These are phyloP conservation scores for Clarias macrocephalus DNA, from an alignment of 2,113 vertebrate species.

Conservation along the genomic window DNA sequence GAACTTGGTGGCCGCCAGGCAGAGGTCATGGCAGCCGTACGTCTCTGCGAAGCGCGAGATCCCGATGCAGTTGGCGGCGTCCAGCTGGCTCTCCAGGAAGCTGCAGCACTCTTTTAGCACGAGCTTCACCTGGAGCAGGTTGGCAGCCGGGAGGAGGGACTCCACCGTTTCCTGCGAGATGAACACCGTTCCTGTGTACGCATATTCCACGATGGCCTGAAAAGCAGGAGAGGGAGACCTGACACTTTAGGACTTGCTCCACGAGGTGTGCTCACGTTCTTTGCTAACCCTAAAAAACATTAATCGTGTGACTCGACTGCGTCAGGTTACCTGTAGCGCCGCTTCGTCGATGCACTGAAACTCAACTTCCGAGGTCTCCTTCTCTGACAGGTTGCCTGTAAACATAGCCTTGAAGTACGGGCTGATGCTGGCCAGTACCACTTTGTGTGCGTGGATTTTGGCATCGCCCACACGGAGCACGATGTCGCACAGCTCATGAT, in stretches of 20 bases:
- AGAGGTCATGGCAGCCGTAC: conserved; percentile 94
- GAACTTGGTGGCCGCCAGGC: conserved; percentile 90
- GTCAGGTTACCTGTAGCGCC: conserved; percentile 80
- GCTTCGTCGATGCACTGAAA: conserved; percentile 94
- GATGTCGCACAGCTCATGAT: conserved; percentile 94
- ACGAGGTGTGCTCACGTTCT: not conserved
- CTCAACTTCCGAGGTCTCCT: conserved; percentile 94
- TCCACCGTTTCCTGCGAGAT: conserved; percentile 98
- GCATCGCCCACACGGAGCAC: conserved; percentile 90
- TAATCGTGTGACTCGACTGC: not conserved
- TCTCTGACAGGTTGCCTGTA: conserved; percentile 93
- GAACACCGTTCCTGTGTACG: conserved; percentile 94
- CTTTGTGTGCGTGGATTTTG: conserved; percentile 97
- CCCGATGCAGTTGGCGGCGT: conserved; percentile 95
- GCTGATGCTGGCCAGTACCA: conserved; percentile 96
- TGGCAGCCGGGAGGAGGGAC: conserved; percentile 94
- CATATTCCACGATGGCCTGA: conserved; percentile 95
- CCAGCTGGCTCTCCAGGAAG: conserved; percentile 94
- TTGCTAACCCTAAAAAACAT: not conserved
- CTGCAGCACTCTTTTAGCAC: conserved; percentile 96
- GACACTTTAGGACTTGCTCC: not conserved
- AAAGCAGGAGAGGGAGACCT: not conserved
- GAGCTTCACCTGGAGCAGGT: conserved; percentile 94
- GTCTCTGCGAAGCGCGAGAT: conserved; percentile 98
- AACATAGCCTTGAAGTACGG: conserved; percentile 99